These are phyloP conservation scores for Myotis vivesi DNA, from an alignment of 2,797 vertebrate species.

Conservation along the genomic window DNA sequence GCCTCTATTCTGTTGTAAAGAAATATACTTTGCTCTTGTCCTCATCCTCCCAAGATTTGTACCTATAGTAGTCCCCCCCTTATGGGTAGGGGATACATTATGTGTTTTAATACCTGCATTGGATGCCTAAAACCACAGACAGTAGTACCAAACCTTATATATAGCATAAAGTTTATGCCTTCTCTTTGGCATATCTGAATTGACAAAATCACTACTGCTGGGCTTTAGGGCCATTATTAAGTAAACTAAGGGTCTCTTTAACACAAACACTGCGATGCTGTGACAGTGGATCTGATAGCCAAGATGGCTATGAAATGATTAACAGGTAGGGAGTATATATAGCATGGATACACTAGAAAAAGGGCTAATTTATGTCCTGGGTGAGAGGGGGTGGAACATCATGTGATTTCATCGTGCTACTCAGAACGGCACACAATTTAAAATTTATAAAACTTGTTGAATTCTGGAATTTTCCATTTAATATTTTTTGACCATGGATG, in stretches of 20 bases:
- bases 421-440: neutral
- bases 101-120: neutral
- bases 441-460: neutral
- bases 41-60: constrained; percentile 39
- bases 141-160: neutral
- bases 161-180: neutral
- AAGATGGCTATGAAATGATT: neutral
- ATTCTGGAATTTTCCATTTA: neutral
- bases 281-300: neutral
- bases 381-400: neutral
- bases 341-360: neutral
- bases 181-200: neutral
- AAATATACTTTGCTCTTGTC: constrained; percentile 34
- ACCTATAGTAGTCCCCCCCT: neutral
- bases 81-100: neutral
- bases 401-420: neutral
- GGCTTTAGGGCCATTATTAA: neutral
- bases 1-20: constrained; percentile 21
- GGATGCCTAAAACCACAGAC: neutral
- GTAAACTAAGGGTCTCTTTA: neutral
- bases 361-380: neutral
- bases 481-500: neutral
- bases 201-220: neutral
- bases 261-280: too few species aligned
- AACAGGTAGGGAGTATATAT: neutral